Conservation (phyloP, 2,113 vertebrate species). For the Pimephales promelas region DNA sequence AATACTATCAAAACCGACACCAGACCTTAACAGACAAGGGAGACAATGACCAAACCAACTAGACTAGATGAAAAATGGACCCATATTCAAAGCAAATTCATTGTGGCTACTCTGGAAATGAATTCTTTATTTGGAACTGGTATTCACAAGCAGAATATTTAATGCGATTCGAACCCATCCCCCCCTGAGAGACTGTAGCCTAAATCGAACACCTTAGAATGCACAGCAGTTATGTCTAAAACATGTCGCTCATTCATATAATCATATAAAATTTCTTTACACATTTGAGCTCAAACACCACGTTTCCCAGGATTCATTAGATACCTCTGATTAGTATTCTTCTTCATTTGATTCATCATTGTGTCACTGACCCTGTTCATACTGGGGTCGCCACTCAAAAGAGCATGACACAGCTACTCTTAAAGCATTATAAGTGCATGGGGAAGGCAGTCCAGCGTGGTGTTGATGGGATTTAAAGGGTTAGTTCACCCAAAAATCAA, state of each 20-base stretch:
- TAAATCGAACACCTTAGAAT: conserved; percentile 60
- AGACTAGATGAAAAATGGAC: too few species aligned
- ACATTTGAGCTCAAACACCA: background rate
- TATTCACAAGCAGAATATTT: background rate
- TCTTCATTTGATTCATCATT: background rate
- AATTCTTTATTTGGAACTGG: background rate
- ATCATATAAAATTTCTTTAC: too few species aligned
- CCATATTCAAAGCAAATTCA: too few species aligned
- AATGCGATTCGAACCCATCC: conserved; percentile 53
- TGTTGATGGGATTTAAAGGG: background rate
- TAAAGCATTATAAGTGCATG: background rate
- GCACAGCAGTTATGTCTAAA: conserved; percentile 2
- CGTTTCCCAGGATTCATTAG: background rate
- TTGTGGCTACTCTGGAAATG: background rate
- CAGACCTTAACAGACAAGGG: conserved; percentile 50
- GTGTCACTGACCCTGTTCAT: background rate
- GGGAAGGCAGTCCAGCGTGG: background rate
- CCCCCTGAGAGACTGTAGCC: conserved; percentile 62
- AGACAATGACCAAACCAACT: background rate
- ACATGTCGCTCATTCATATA: too few species aligned
- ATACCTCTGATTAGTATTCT: background rate
- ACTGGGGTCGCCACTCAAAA: background rate
- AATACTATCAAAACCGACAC: conserved; percentile 60
- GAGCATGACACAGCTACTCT: background rate
- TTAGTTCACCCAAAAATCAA: too few species aligned